phyloP scores from a whole-genome alignment of 2,113 vertebrate species.

The Progne subis region DNA sequence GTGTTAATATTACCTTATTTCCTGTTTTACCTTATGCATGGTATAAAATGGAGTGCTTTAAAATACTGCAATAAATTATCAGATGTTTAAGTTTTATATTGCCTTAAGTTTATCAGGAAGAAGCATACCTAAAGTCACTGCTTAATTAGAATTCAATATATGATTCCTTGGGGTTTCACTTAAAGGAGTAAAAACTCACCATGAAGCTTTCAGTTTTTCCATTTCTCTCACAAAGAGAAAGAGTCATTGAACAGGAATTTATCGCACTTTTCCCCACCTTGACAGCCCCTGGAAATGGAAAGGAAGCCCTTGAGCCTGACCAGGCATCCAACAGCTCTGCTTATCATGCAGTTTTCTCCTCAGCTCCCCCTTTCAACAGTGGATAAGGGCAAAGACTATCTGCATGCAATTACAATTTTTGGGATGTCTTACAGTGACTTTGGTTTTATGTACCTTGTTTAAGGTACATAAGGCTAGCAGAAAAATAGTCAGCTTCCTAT shows the following conservation, averaged over 20 bases:
- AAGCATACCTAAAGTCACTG: neutral
- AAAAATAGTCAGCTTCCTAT: neutral
- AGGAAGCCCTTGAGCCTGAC: neutral
- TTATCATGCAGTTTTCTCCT: neutral
- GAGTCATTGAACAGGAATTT: neutral
- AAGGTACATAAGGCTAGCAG: neutral
- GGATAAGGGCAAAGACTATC: neutral
- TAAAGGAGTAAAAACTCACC: neutral
- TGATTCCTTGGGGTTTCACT: neutral
- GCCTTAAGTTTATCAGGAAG: neutral
- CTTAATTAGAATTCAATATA: neutral
- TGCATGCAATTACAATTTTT: neutral
- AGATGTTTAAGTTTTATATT: neutral
- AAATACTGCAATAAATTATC: neutral
- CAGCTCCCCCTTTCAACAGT: neutral
- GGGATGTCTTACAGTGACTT: neutral
- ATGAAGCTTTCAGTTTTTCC: neutral
- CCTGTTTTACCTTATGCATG: neutral
- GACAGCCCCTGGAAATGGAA: neutral
- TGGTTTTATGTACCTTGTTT: neutral
- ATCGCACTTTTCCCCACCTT: neutral
- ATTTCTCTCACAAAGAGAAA: neutral
- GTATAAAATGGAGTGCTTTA: neutral
- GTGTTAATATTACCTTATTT: neutral
- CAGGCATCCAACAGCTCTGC: neutral